These are phyloP conservation scores for Drosophila siamana DNA, from an alignment of 2,888 invertebrate species.

Conservation along the genomic window DNA sequence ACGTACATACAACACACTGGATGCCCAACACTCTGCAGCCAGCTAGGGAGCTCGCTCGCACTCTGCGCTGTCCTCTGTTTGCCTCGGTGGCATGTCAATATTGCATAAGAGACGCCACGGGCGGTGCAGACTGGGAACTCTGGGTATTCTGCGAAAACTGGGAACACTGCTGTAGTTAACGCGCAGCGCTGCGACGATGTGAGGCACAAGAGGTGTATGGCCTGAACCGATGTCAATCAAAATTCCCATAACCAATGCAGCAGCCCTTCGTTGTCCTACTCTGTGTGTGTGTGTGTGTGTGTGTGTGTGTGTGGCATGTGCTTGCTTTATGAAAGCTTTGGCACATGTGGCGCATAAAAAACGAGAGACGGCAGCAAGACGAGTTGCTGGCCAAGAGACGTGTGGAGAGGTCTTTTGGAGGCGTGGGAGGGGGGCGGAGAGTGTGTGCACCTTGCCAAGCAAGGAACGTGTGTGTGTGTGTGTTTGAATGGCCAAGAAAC, in stretches of 20 bases:
- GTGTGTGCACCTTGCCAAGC: slow-evolving; percentile 47
- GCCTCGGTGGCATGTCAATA: slow-evolving; percentile 72
- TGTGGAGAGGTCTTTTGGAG: background rate
- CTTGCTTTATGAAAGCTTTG: slow-evolving; percentile 79
- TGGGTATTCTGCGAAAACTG: slow-evolving; percentile 26
- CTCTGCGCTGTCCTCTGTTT: slow-evolving; percentile 42
- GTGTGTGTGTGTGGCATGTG: slow-evolving; percentile 35
- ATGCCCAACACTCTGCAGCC: slow-evolving; percentile 15
- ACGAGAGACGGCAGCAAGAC: slow-evolving; percentile 62
- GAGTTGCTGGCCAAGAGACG: slow-evolving; percentile 43
- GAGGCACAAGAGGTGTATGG: slow-evolving; percentile 5
- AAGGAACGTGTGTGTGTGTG: slow-evolving; percentile 46
- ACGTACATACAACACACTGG: slow-evolving; percentile 19
- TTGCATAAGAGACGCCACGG: slow-evolving; percentile 76
- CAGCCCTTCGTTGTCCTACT: slow-evolving; percentile 34
- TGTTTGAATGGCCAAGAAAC: slow-evolving; percentile 71
- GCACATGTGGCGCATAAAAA: slow-evolving; percentile 80
- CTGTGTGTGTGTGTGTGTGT: slow-evolving; percentile 25
- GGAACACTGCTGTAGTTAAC: slow-evolving; percentile 71
- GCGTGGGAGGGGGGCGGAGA: background rate
- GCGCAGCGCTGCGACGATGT: slow-evolving; percentile 43
- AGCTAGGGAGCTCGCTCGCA: slow-evolving; percentile 14
- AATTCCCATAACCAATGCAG: slow-evolving; percentile 81
- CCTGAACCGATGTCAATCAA: slow-evolving; percentile 82
- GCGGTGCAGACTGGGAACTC: slow-evolving; percentile 59